Base-by-base conservation (phyloP, 2,888 invertebrate genomes). In the Polyommatus icarus region DNA sequence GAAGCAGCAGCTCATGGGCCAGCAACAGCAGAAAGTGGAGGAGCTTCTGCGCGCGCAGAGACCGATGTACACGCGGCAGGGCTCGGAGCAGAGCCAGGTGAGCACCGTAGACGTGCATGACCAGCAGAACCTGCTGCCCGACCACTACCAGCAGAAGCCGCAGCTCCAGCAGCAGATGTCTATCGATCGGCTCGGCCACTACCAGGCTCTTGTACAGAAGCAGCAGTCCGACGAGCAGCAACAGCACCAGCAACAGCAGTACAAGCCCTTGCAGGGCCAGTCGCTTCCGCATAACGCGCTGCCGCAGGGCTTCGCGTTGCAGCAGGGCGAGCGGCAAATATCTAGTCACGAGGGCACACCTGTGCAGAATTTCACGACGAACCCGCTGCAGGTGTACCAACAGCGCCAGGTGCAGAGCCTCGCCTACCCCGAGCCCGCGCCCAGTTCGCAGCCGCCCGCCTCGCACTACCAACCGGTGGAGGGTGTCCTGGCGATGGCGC, bases 321-420 rank as follows among this genome's bases (percentile, higher is more conserved):
- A 91, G 82, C 92, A 92, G 85, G 90, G 87, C 84, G 93, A 93
- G 81, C 87, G 94, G 88, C 92, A 93, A 87, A 92, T 92, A 84
- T 94, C 92, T 90, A 93, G 92, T 91, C 94, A 92, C 86, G 94
- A 94, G 88, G 92, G 94, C 88, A 93, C 93, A 8, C 93, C 92
- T 15, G 91, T 92, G 87, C 94, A 94, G 86, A 92, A 94, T 86
- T 93, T 88, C 80, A 83, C 90, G 80, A 85, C 91, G 84, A 93
- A 93, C 82, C 94, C 93, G 78, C 85, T 93, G 82, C 94, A 94
- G 80, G 90, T 93, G 88, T 92, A 92, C 84, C 94, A 90, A 80
- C 90, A 82, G 78, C 87, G 81, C 72, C 90, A 90, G 79, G 85
- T 87, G 76, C 90, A 88, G 71, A 80, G 82, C 54, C 84, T 88